Evolutionary conservation across 2,888 invertebrate genomes (phyloP).

Genomic region (Pollenia angustigena): DNA sequence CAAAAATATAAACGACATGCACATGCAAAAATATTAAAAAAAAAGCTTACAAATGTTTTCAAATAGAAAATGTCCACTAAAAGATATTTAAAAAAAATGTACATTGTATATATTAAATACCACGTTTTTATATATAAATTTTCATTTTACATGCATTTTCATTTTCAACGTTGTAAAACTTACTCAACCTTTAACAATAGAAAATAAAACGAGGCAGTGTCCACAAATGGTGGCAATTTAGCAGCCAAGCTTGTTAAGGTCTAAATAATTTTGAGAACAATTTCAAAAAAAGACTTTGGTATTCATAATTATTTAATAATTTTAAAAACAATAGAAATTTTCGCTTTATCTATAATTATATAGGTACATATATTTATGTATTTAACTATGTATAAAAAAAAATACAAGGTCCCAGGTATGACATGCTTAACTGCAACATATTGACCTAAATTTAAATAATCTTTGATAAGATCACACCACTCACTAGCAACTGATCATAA

Average conservation of each 20-base stretch:
- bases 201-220: conserved; percentile 41
- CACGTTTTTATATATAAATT: neutral
- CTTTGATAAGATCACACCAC: conserved; percentile 16
- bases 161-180: conserved; percentile 59
- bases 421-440: conserved; percentile 63
- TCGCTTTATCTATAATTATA: conserved; percentile 32
- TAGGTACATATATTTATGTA: neutral
- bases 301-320: conserved; percentile 65
- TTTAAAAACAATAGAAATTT: conserved; percentile 54
- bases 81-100: conserved; percentile 19
- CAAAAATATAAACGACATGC: conserved; percentile 69
- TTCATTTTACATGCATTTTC: conserved; percentile 25
- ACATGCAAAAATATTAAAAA: conserved; percentile 62
- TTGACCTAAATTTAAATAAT: conserved; percentile 61
- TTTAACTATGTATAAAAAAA: neutral
- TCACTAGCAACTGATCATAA: neutral
- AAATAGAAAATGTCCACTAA: conserved; percentile 61
- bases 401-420: conserved; percentile 56
- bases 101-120: neutral
- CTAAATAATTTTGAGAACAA: conserved; percentile 71
- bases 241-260: conserved; percentile 65
- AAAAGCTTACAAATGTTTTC: conserved; percentile 29
- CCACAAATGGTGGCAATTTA: conserved; percentile 63
- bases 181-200: conserved; percentile 65
- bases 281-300: conserved; percentile 44